phyloP scores from a whole-genome alignment of 2,888 invertebrate genomes.

The Caenorhabditis sinica region DNA sequence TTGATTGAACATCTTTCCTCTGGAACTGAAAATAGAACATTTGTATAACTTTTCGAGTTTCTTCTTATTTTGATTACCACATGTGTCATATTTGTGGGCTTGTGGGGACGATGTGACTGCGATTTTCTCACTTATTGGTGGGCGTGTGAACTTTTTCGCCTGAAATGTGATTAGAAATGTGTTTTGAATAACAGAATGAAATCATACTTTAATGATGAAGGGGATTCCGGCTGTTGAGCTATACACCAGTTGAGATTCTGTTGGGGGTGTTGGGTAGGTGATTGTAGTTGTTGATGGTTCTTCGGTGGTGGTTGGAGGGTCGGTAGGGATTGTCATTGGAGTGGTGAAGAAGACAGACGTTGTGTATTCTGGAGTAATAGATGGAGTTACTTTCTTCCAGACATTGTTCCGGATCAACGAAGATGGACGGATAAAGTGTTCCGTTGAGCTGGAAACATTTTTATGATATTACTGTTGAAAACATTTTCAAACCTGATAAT shows the following conservation, averaged over 20 bases:
- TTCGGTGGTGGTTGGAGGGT: conserved; percentile 18
- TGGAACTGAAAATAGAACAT: conserved; percentile 65
- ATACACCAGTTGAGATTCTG: conserved; percentile 34
- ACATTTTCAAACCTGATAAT: neutral
- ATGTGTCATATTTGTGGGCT: conserved; percentile 63
- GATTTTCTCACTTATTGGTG: conserved; percentile 64
- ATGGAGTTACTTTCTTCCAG: conserved; percentile 63
- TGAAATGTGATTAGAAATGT: conserved; percentile 24
- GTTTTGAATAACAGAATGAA: neutral
- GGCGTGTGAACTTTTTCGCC: conserved; percentile 66
- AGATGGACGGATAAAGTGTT: conserved; percentile 38
- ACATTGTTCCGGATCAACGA: conserved; percentile 53
- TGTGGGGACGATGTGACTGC: conserved; percentile 56
- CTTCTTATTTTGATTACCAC: conserved; percentile 43
- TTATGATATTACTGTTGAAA: neutral
- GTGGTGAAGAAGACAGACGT: conserved; percentile 55
- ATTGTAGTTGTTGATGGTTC: conserved; percentile 34
- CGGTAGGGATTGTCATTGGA: conserved; percentile 33
- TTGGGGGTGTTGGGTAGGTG: conserved; percentile 23
- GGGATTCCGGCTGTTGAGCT: conserved; percentile 61
- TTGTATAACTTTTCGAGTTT: neutral
- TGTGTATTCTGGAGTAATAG: conserved; percentile 57
- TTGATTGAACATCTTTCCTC: conserved; percentile 70
- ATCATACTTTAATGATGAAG: conserved; percentile 58
- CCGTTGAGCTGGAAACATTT: conserved; percentile 22